These are phyloP conservation scores for Leptocoma aspasia DNA, from an alignment of 2,113 vertebrate species.

Conservation along the genomic window DNA sequence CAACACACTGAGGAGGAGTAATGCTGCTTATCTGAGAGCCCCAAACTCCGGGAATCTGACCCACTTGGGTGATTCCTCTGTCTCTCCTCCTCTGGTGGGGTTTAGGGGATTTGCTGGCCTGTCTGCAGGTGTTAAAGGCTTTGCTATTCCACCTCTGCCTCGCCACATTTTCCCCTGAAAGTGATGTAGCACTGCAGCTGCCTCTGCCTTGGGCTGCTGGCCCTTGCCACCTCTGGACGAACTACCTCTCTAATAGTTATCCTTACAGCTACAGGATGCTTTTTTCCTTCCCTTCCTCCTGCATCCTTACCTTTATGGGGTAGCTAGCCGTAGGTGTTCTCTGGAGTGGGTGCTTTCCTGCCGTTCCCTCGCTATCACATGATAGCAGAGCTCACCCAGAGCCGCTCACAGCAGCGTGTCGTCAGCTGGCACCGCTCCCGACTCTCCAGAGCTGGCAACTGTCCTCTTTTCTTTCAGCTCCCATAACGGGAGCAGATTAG, in stretches of 20 bases:
- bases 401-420: neutral
- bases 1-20: neutral
- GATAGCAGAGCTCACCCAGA: conserved; percentile 5
- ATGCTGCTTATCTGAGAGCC: neutral
- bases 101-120: neutral
- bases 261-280: neutral
- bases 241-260: too few relatives aligned
- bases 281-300: neutral
- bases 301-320: neutral
- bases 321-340: neutral
- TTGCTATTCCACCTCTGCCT: neutral
- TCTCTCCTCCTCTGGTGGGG: neutral
- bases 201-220: neutral
- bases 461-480: conserved; percentile 43
- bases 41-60: neutral
- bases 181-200: fast-evolving
- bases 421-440: neutral
- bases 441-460: conserved; percentile 20
- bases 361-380: neutral
- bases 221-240: neutral
- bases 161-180: neutral
- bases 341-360: neutral
- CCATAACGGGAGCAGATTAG: conserved; percentile 41
- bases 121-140: neutral
- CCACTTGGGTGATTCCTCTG: neutral